Evolutionary conservation across 2,888 invertebrate genomes (phyloP), one percentile per base, ranked within the genome.

Genomic region (Merodon equestris): DNA sequence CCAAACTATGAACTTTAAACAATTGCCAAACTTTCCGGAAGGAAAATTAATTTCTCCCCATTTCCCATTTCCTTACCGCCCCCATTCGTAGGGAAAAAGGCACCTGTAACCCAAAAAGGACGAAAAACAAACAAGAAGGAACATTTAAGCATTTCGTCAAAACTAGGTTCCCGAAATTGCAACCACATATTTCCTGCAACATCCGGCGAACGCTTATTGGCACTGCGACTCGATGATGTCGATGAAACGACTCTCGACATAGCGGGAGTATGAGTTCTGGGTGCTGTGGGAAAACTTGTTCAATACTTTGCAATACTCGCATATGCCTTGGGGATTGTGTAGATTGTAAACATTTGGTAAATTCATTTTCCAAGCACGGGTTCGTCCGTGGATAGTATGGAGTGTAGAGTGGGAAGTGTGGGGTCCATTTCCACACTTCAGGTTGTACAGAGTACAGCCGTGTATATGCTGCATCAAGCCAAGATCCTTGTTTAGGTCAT

Each of bases 101-200:
- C 34, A 54, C 50, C 34, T 36, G 18, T 71, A 50, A 50, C 71
- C 56, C 19, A 56, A 63, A 71, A 27, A 27, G 2, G 27, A 27
- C 27, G 2, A 4, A 27, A 27, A 27, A 27, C 2, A 67, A 17
- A 47, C 40, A 53, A 19, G 38, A 47, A n/a, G 13, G 42, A 42
- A 53, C 42, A 66, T 40, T 56, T 57, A 19, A 67, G 51, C 50
- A 47, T 61, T 77, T 53, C 47, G 60, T 57, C 47, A 57, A 72
- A 77, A 72, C 51, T 67, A 61, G 72, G 72, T 67, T 61, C 42
- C 34, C 61, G 40, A 72, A 61, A 77, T 77, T 66, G 67, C 77
- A 77, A 67, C 72, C 67, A 51, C 77, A 73, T 77, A 72, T 77
- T 77, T 77, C 57, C 67, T 73, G 73, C 61, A 77, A 67, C 61